These are phyloP conservation scores for Stichopus chloronotus DNA, from an alignment of 35 echinoderm and acorn worm species.

Conservation along the genomic window DNA sequence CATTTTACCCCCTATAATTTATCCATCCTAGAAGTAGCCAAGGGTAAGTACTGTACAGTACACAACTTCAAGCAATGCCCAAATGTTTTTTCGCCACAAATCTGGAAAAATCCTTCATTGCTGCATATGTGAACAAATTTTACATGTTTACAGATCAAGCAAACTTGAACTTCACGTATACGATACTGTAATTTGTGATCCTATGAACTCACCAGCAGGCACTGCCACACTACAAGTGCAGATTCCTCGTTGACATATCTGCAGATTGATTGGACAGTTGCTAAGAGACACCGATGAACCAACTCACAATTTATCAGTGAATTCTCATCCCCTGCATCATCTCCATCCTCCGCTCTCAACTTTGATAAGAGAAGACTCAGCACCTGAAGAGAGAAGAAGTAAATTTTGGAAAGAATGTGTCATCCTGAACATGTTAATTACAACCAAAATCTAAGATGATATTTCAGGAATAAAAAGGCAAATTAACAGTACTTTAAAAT, in stretches of 20 bases:
- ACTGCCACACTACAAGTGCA: conserved; percentile 55
- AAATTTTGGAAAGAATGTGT: background rate
- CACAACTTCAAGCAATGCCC: too few species aligned
- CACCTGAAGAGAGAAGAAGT: conserved; percentile 43
- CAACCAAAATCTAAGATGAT: too few species aligned
- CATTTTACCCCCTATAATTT: too few species aligned
- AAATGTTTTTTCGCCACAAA: too few species aligned
- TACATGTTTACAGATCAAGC: too few species aligned
- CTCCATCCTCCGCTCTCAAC: conserved; percentile 29
- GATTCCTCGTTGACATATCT: conserved; percentile 62
- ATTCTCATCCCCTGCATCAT: background rate
- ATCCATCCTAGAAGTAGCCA: too few species aligned
- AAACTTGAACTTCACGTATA: too few species aligned
- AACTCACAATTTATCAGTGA: conserved; percentile 56
- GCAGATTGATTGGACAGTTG: conserved; percentile 60
- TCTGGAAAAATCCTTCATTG: too few species aligned
- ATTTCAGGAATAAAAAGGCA: too few species aligned
- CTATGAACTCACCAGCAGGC: conserved; percentile 55
- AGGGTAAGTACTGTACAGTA: too few species aligned
- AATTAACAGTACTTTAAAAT: too few species aligned
- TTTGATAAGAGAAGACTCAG: conserved; percentile 63
- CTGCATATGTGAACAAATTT: too few species aligned
- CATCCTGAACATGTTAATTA: background rate
- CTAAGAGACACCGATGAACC: conserved; percentile 59
- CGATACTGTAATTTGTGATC: background rate